These are phyloP conservation scores for Synanthedon andrenaeformis DNA, from an alignment of 2,888 invertebrate species.

Conservation along the genomic window DNA sequence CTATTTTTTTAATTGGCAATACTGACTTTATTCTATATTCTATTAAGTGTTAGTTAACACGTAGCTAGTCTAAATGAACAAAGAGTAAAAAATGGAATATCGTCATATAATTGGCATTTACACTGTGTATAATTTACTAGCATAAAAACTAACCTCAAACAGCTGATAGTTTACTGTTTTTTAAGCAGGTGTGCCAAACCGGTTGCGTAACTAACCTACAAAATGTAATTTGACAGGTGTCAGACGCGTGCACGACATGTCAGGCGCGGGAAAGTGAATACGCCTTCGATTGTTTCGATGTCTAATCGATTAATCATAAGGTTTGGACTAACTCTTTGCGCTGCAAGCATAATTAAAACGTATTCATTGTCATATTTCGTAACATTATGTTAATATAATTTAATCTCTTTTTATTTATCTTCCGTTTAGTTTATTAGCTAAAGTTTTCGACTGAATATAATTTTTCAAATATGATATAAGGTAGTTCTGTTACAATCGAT, in stretches of 20 bases:
- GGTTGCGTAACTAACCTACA: constrained; percentile 22
- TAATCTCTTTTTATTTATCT: no score
- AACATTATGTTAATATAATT: no score
- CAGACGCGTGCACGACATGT: constrained; percentile 24
- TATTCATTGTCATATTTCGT: no score
- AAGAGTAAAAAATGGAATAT: not conserved
- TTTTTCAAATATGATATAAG: no score
- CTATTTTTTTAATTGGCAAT: no score
- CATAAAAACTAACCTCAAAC: constrained; percentile 13
- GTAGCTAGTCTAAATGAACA: no score
- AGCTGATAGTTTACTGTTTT: constrained; percentile 23
- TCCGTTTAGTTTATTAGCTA: no score
- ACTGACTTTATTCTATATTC: no score
- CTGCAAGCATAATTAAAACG: no score
- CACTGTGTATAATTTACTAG: constrained; percentile 8
- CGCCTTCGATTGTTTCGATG: constrained; percentile 3
- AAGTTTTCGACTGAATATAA: no score
- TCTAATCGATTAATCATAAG: constrained; percentile 3
- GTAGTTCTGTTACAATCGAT: no score
- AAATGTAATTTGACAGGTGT: constrained; percentile 38
- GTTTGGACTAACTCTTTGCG: not conserved
- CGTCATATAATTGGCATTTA: constrained; percentile 8
- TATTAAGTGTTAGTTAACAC: no score
- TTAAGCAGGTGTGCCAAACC: constrained; percentile 30
- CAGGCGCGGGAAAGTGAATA: constrained; percentile 16